phyloP scores from a whole-genome alignment of 2,113 vertebrate species.

The Anhinga rufa region DNA sequence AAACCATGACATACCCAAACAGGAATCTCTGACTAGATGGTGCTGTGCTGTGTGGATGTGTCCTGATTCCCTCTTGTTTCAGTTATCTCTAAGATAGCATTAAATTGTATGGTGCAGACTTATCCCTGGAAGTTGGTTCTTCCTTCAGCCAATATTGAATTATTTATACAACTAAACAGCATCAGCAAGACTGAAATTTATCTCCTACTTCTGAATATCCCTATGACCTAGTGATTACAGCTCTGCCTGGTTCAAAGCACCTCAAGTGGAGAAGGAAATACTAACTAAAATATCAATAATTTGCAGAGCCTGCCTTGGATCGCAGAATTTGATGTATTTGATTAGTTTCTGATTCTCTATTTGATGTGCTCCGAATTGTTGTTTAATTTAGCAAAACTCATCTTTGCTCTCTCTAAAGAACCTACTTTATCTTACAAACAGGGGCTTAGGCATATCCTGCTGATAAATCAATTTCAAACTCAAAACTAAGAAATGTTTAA shows the following conservation, averaged over 20 bases:
- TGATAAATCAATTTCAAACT: constrained; percentile 16
- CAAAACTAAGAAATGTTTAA: constrained; percentile 13
- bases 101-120: neutral
- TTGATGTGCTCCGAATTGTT: constrained; percentile 7
- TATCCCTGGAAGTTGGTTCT: neutral
- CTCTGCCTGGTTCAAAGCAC: neutral
- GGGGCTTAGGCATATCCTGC: neutral
- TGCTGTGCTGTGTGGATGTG: neutral
- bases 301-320: neutral
- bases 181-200: neutral
- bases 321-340: neutral
- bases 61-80: neutral
- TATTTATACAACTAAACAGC: constrained; percentile 20
- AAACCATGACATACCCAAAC: neutral
- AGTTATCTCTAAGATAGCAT: neutral
- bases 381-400: constrained; percentile 20
- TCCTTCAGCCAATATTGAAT: constrained; percentile 13
- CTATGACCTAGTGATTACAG: neutral
- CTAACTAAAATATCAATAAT: constrained; percentile 4
- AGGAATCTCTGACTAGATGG: neutral
- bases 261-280: neutral
- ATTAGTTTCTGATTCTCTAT: constrained; percentile 1
- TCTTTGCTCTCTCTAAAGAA: neutral
- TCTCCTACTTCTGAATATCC: neutral
- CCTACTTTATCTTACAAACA: neutral